Base-by-base conservation (phyloP, 2,113 vertebrate genomes). In the Tenrec ecaudatus region DNA sequence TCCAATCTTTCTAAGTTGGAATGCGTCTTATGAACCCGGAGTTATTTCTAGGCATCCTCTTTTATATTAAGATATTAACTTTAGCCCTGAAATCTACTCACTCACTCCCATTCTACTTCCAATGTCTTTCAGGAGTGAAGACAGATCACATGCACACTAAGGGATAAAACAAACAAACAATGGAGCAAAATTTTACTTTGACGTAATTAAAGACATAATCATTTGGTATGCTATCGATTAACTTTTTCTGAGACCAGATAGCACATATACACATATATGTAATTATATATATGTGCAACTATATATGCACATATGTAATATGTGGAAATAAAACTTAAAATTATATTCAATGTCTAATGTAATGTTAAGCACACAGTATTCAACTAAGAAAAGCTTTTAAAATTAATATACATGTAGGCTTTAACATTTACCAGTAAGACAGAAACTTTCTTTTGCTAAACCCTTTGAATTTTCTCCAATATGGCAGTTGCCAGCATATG, bases 401-500 rank as follows among this genome's bases (percentile, higher is more conserved):
- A 88, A 83, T 93, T 93, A 90, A 86, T 66, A 71, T 75, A 87
- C 91, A 92, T 25, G 29, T 88, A 75, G 29, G 6, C 92, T 91
- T 93, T 91, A 91, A 76, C 92, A 90, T 91, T 96, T 89, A 73
- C 79, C 9, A 36, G 16, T 81, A 76, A 92, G 19, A 77, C 43
- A 80, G 36, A 92, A 53, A 93, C 38, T 86, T 88, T 20, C 31
- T 95, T 87, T 85, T 83, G 66, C 53, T 88, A 80, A 83, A 73
- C 66, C 60, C 25, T 77, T 95, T 93, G 82, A 92, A 86, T 88
- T 92, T 90, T 66, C 90, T 90, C 40, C 27, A 77, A 0, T 86
- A 77, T 83, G 23, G 58, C 90, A 93, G 64, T 87, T 88, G 57
- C 68, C 62, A 79, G 47, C 38, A 85, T 92, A 64, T 91, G 88